A percentile compares a stretch with the other conserved stretches of the same genome.
These are phyloP conservation scores for Brenthis ino DNA, from an alignment of 2,888 invertebrate genomes.

Conservation along the genomic window DNA sequence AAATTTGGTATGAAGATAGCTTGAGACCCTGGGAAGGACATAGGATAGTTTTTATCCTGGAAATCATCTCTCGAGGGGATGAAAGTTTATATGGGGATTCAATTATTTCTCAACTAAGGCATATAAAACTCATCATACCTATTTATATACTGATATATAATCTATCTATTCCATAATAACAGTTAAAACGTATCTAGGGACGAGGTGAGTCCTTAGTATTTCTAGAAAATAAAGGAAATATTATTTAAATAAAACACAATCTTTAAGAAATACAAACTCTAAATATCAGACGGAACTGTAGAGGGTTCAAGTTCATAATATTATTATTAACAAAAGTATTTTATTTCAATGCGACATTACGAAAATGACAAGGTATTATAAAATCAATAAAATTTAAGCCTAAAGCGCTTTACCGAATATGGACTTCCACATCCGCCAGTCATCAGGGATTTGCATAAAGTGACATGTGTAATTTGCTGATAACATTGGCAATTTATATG, in stretches of 20 bases:
- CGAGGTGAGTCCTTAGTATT: no score
- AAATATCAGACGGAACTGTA: slow-evolving; percentile 19
- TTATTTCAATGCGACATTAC: slow-evolving; percentile 25
- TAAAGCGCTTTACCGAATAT: slow-evolving; percentile 37
- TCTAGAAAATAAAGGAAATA: no score
- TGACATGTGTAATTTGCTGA: slow-evolving; percentile 50
- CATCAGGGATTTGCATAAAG: slow-evolving; percentile 60
- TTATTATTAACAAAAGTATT: slow-evolving; percentile 26
- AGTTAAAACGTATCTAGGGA: no score
- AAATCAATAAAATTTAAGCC: slow-evolving; percentile 41
- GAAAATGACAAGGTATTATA: slow-evolving; percentile 36
- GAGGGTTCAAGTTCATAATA: slow-evolving; percentile 12
- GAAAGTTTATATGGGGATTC: no score
- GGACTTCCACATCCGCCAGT: slow-evolving; percentile 52
- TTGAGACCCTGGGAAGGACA: no score
- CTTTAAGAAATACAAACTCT: neutral
- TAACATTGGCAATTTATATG: slow-evolving; percentile 27
- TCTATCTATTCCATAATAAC: no score
- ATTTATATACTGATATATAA: no score
- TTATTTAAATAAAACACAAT: neutral
- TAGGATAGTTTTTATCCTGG: no score
- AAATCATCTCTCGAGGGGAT: no score
- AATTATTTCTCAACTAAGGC: no score
- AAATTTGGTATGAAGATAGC: no score
- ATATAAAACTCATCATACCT: no score